Base-by-base conservation (phyloP, 2,797 vertebrate species). In the Masticophis lateralis region DNA sequence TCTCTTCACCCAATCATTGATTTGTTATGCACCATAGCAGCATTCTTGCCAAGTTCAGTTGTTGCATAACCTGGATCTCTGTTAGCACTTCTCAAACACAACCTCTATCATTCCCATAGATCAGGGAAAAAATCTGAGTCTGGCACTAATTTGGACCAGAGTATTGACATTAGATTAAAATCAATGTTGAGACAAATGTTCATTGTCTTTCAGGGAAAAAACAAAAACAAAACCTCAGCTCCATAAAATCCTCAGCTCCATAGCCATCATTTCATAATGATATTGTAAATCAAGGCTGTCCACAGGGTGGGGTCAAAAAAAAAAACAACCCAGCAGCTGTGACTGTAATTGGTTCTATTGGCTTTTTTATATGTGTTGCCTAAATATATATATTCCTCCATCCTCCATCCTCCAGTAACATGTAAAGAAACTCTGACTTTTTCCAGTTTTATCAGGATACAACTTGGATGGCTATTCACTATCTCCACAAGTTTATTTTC, bases 131-230 rank as follows among this genome's bases (percentile, higher is more conserved):
- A 69, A 16, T 32, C n/a, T 37, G 66, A 8, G n/a, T 18, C 66
- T 69, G n/a, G 66, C 5, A 69, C 66, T 28, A 16, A 16, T 79
- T 63, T 59, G 22, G 53, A 79, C 4, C 56, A 27, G 66, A 89
- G 22, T 89, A 7, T 47, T 89, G 91, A 56, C 55, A 32, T 89
- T 88, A 89, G 63, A 14, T 63, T 88, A 51, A 91, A 91, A 91
- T n/a, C 7, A 27, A 37, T 32, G 6, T n/a, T 51, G 28, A 74
- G 32, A 6, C 66, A 92, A 60, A 47, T 69, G 20, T 14, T 89
- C 37, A 83, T 53, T 61, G 56, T 53, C n/a, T 92, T 92, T 83
- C 87, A 69, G 66, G 66, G 10, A 11, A 32, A 83, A 92, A 59
- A 43, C 43, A 43, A 43, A 43, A 43, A 43, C 43, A 27, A n/a